A percentile compares a stretch with the other conserved stretches of the same genome.
Conservation (phyloP, 2,113 vertebrate species). For the Callionymus lyra region DNA sequence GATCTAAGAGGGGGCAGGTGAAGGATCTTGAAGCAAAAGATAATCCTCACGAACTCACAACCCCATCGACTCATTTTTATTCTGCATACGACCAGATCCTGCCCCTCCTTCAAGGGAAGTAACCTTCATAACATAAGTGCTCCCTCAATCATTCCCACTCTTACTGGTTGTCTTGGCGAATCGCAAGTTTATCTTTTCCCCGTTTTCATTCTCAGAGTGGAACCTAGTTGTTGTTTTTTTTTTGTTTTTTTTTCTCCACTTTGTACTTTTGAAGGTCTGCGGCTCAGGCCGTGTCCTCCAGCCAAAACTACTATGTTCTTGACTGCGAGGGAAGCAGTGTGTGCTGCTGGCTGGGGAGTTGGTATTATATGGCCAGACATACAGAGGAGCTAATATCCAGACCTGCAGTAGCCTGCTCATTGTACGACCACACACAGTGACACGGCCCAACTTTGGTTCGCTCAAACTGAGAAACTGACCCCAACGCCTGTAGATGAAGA, state of each 20-base stretch:
- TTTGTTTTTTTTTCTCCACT: slow-evolving; percentile 52
- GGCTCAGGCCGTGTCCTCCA: slow-evolving; percentile 44
- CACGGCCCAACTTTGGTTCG: slow-evolving; percentile 36
- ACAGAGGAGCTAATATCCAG: slow-evolving; percentile 57
- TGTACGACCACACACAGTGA: slow-evolving; percentile 67
- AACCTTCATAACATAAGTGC: slow-evolving; percentile 7
- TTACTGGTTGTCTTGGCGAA: slow-evolving; percentile 28
- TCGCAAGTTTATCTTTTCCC: slow-evolving; percentile 10
- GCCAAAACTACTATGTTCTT: slow-evolving; percentile 57
- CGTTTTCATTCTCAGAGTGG: too few relatives aligned
- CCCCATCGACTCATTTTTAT: too few relatives aligned
- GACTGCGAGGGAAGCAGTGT: slow-evolving; percentile 44
- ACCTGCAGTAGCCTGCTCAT: slow-evolving; percentile 53
- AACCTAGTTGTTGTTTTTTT: slow-evolving; percentile 1
- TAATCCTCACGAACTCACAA: too few relatives aligned
- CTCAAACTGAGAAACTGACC: slow-evolving; percentile 39
- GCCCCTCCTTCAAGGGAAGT: too few relatives aligned
- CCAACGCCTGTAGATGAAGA: too few relatives aligned
- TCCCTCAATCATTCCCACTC: slow-evolving; percentile 20
- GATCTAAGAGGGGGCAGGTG: too few relatives aligned
- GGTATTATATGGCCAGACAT: slow-evolving; percentile 51
- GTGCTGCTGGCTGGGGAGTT: slow-evolving; percentile 39
- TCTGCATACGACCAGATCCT: too few relatives aligned
- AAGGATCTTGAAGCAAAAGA: too few relatives aligned
- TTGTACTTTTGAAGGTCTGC: slow-evolving; percentile 39